Evolutionary conservation across 2,888 invertebrate genomes (phyloP).

Genomic region (Lycocerus yunnanus): DNA sequence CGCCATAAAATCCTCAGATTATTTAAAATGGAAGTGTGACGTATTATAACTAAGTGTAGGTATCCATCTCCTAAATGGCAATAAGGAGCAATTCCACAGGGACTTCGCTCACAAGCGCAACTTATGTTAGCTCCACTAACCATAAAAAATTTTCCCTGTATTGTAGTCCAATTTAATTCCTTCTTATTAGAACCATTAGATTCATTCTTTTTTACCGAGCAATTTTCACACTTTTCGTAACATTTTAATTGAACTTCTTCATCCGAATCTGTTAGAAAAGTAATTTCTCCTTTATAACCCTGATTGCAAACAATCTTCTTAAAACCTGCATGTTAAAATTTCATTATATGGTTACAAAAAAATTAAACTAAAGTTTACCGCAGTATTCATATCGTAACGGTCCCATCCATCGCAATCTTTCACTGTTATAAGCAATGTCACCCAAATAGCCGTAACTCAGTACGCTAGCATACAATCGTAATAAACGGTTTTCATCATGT

Average conservation of each 20-base stretch:
- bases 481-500: conserved; percentile 62
- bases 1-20: conserved; percentile 71
- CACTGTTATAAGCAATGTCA: conserved; percentile 79
- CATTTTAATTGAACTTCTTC: conserved; percentile 57
- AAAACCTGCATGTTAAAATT: conserved; percentile 55
- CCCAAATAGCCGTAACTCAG: conserved; percentile 86
- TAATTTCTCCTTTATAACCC: conserved; percentile 68
- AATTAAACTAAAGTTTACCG: conserved; percentile 55
- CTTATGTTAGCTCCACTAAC: conserved; percentile 78
- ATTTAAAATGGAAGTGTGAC: conserved; percentile 72
- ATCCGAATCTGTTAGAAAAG: conserved; percentile 58
- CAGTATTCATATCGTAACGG: conserved; percentile 81
- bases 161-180: conserved; percentile 58
- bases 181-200: conserved; percentile 22
- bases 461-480: conserved; percentile 75
- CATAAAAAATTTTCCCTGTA: conserved; percentile 76
- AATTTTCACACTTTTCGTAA: conserved; percentile 58
- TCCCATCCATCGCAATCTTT: conserved; percentile 84
- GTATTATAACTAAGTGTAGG: conserved; percentile 75
- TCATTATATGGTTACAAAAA: neutral
- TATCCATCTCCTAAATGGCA: conserved; percentile 82
- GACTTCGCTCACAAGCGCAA: conserved; percentile 75
- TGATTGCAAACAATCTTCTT: conserved; percentile 67
- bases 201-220: conserved; percentile 39
- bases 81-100: conserved; percentile 76